Evolutionary conservation across 2,888 invertebrate species (phyloP), one percentile per base, ranked within the genome.

Genomic region (Monochamus alternatus): DNA sequence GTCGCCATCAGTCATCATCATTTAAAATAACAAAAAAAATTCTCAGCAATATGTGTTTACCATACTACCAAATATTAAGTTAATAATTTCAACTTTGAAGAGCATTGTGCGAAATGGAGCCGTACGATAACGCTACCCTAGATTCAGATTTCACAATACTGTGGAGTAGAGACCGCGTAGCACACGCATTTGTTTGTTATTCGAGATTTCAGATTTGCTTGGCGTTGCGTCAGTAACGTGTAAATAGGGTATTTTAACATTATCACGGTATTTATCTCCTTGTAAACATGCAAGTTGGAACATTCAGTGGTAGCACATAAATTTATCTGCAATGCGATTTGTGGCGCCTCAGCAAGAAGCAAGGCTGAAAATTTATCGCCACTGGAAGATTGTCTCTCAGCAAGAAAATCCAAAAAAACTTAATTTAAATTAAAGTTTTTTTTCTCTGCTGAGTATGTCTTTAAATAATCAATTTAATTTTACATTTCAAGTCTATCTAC

Each of bases 221-320:
- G 10, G 55, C 22, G n/a, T 55, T 55, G 55, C 55, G 55, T 55
- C n/a, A 55, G n/a, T 55, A 55, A 55, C 55, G 55, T 55, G 55
- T 55, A 55, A 55, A 55, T 55, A 55, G n/a, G n/a, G 55, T 14
- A 55, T 55, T 55, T n/a, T 12, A 55, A 55, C 55, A 55, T 55
- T 5, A 55, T 55, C 55, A 7, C 8, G 22, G 55, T 55, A 55
- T 55, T 55, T 55, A 55, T 55, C 55, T 55, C 55, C 55, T 55
- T 55, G 55, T 55, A 55, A 55, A 55, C 55, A 55, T 22, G 55
- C 55, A 55, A 55, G n/a, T n/a, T 55, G 55, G 55, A 55, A 55
- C 55, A 22, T 55, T 55, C 22, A 55, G 55, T 55, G 8, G 55
- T 22, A 55, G 55, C 55, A 22, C 22, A 55, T 12, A 55, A 55